A percentile compares a stretch with the other conserved stretches of the same genome.
Conservation (phyloP, 2,797 vertebrate genomes). For the Champsocephalus esox region DNA sequence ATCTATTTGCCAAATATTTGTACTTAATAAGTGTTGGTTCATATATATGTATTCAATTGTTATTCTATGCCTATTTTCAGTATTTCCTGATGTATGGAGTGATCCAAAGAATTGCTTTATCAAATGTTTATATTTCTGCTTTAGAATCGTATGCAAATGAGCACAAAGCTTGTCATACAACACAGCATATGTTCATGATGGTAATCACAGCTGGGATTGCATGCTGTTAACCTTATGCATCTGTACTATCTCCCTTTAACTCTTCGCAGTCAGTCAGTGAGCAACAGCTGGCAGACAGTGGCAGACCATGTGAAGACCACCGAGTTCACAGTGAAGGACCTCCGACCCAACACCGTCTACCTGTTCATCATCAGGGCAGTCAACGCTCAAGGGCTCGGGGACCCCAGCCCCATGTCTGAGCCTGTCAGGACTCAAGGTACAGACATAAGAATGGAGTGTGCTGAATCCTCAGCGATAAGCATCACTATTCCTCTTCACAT, state of each 20-base stretch:
- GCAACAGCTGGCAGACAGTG: slow-evolving; percentile 96
- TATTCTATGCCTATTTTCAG: too few species aligned
- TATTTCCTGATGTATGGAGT: too few species aligned
- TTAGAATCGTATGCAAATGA: too few species aligned
- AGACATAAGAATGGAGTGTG: background rate
- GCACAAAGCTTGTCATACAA: too few species aligned
- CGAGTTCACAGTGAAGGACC: slow-evolving; percentile 87
- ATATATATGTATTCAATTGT: too few species aligned
- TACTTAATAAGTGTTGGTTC: too few species aligned
- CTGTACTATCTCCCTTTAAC: background rate
- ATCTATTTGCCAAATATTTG: too few species aligned
- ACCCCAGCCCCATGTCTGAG: slow-evolving; percentile 94
- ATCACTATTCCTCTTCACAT: slow-evolving; percentile 6
- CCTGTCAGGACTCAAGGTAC: slow-evolving; percentile 96
- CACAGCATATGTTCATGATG: too few species aligned
- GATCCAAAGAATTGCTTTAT: too few species aligned
- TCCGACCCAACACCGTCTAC: slow-evolving; percentile 95
- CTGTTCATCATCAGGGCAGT: slow-evolving; percentile 95
- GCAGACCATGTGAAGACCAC: slow-evolving; percentile 92
- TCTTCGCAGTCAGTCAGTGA: slow-evolving; percentile 91
- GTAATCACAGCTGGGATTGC: too few species aligned
- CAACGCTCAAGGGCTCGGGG: slow-evolving; percentile 93
- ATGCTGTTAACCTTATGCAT: too few species aligned
- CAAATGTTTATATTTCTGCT: too few species aligned
- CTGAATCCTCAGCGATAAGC: background rate